Conservation (phyloP, 2,797 vertebrate genomes). For the Gymnocypris eckloni region DNA sequence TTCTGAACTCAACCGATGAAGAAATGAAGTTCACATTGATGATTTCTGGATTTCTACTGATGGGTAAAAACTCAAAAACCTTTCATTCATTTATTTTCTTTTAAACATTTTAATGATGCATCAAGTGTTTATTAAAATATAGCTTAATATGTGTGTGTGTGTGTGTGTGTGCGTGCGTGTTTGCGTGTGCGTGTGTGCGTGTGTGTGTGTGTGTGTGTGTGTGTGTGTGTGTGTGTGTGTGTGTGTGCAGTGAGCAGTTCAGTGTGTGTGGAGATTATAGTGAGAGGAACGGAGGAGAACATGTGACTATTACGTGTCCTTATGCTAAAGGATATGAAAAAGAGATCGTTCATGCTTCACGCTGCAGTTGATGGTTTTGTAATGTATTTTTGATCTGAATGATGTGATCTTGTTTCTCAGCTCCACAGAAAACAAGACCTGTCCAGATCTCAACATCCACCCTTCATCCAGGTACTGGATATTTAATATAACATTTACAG, state of each 20-base stretch:
- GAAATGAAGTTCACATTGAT: background rate
- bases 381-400: background rate
- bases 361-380: too few species aligned
- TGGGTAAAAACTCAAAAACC: background rate
- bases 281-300: background rate
- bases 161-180: too few species aligned
- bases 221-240: background rate
- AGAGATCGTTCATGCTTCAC: accelerated
- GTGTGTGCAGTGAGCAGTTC: background rate
- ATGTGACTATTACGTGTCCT: accelerated
- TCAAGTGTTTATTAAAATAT: background rate
- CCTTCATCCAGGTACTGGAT: too few species aligned
- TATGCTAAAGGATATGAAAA: background rate
- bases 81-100: too few species aligned
- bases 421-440: background rate
- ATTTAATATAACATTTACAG: too few species aligned
- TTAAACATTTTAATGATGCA: background rate
- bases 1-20: background rate
- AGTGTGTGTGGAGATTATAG: background rate
- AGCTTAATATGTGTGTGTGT: too few species aligned
- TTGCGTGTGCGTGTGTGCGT: background rate
- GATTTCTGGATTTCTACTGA: background rate
- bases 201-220: background rate
- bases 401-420: background rate
- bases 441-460: background rate